phyloP scores from a whole-genome alignment of 2,797 vertebrate species.

The Schizothorax lantsangensis region DNA sequence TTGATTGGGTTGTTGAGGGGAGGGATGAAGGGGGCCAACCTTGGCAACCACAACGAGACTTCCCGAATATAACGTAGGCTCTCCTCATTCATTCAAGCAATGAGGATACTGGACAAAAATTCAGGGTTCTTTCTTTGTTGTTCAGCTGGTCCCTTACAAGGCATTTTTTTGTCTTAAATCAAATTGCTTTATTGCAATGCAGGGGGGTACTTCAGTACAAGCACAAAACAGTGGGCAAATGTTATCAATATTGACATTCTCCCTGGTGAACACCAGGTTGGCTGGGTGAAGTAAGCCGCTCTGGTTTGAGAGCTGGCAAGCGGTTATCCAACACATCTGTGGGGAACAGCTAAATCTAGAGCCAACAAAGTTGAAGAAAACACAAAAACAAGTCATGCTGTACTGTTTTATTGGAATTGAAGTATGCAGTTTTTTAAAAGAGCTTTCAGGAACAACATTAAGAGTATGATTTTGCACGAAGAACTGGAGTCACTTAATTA shows the following conservation, averaged over 20 bases:
- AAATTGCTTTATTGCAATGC: conserved; percentile 75
- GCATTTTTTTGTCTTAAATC: conserved; percentile 74
- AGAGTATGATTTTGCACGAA: conserved; percentile 10
- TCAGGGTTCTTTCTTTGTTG: conserved; percentile 59
- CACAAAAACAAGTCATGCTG: conserved; percentile 30
- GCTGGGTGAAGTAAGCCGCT: conserved; percentile 70
- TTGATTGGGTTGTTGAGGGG: conserved; percentile 47
- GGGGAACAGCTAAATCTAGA: conserved; percentile 41
- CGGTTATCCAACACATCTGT: conserved; percentile 55
- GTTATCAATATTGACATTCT: conserved; percentile 83
- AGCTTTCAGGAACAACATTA: conserved; percentile 9
- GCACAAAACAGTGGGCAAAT: conserved; percentile 76
- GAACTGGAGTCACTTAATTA: conserved; percentile 19
- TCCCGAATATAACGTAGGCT: conserved; percentile 78
- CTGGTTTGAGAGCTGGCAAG: conserved; percentile 58
- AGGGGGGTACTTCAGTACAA: conserved; percentile 75
- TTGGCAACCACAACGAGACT: conserved; percentile 74
- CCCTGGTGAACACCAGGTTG: conserved; percentile 75
- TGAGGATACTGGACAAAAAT: conserved; percentile 71
- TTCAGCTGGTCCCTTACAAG: conserved; percentile 64
- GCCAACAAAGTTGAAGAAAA: conserved; percentile 15
- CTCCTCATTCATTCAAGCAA: conserved; percentile 64
- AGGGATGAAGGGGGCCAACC: conserved; percentile 51
- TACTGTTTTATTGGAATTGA: conserved; percentile 34
- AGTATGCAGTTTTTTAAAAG: background rate